Evolutionary conservation across 2,797 vertebrate species (phyloP), one percentile per base, ranked within the genome.

Genomic region (Siniperca obscura): DNA sequence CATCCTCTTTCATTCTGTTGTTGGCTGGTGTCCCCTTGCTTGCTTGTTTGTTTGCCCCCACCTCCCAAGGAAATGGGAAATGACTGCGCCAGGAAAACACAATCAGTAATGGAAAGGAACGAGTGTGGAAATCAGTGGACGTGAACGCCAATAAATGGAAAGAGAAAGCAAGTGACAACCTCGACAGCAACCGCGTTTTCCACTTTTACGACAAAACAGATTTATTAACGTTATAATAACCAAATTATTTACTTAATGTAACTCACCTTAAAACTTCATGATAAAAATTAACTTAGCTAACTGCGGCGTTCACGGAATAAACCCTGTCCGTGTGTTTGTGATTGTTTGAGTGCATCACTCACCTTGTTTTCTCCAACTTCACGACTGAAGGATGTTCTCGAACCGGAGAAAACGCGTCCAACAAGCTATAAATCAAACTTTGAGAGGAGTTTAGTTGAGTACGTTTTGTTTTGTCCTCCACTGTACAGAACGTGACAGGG

Each of bases 351-450:
- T 5, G 38, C 79, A 80, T 70, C 82, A 55, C 92, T 91, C 78
- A 93, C 92, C 90, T 85, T 30, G 30, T 53, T 44, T 36, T 34
- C 55, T 50, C 17, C 53, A 70, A 78, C 60, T 81, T 83, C 42
- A 22, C 50, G 14, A 3, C 62, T 36, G 38, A 38, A 13, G 30
- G 34, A 38, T 40, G 55, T 52, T 46, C 25, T 72, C 5, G n/a
- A 69, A n/a, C 19, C 22, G 34, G 10, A 36, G 21, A 38, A 46
- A 48, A 74, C 5, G 34, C 22, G 14, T 74, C 66, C 73, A 9
- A 40, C 2, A 1, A 27, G 10, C 10, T 1, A 12, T 9, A 50
- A 66, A 34, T 0, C 0, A 17, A 53, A 67, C 11, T 5, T 56
- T 38, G 5, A 40, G 27, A 0, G 1, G 1, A 78, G 73, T 78